These are phyloP conservation scores for Drosophila arawakana DNA, from an alignment of 1,140 invertebrate genomes.

Conservation along the genomic window DNA sequence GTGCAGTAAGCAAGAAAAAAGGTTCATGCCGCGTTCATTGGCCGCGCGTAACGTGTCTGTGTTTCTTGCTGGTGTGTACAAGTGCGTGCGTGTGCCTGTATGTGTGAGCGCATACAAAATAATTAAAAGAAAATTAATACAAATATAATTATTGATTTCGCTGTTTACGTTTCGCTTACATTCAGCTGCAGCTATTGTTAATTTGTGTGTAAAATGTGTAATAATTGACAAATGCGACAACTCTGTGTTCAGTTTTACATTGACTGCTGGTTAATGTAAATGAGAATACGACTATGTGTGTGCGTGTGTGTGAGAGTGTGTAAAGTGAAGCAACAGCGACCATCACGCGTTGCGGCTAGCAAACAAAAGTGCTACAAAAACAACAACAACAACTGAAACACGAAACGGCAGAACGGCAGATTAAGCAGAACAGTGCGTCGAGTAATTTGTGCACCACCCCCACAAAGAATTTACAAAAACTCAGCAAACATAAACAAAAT, in stretches of 20 bases:
- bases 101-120: slow-evolving; percentile 14
- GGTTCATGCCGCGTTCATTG: slow-evolving; percentile 48
- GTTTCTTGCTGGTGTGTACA: slow-evolving; percentile 43
- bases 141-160: slow-evolving; percentile 26
- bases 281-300: slow-evolving; percentile 17
- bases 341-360: slow-evolving; percentile 51
- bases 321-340: slow-evolving; percentile 57
- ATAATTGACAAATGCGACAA: slow-evolving; percentile 60
- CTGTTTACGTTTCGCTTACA: slow-evolving; percentile 25
- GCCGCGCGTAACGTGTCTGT: slow-evolving; percentile 48
- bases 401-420: slow-evolving; percentile 66
- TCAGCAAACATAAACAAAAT: slow-evolving; percentile 75
- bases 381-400: slow-evolving; percentile 32
- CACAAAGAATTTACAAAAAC: slow-evolving; percentile 65
- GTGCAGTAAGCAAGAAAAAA: slow-evolving; percentile 58
- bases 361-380: slow-evolving; percentile 58
- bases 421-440: slow-evolving; percentile 36
- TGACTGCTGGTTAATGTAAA: not conserved
- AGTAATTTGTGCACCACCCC: slow-evolving; percentile 63
- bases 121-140: slow-evolving; percentile 44
- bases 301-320: slow-evolving; percentile 41
- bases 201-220: slow-evolving; percentile 10
- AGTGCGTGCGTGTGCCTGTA: slow-evolving; percentile 4
- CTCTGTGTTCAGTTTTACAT: slow-evolving; percentile 22
- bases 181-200: not conserved